phyloP scores from a whole-genome alignment of 2,888 invertebrate genomes.

The Mythimna loreyi region DNA sequence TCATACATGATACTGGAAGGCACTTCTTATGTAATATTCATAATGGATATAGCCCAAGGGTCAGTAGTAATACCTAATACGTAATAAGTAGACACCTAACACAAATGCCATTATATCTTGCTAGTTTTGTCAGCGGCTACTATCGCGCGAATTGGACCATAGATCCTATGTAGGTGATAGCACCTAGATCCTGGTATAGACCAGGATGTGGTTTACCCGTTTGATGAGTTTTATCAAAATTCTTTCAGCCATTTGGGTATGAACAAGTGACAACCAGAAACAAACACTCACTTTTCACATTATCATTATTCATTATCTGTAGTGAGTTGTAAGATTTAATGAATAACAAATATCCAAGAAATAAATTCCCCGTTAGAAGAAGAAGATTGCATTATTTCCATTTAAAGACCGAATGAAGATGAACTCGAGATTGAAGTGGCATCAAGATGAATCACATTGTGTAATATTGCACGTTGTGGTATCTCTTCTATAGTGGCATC shows the following conservation, averaged over 20 bases:
- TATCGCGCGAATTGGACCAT: too few relatives aligned
- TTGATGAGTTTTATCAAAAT: too few relatives aligned
- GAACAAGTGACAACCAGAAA: too few relatives aligned
- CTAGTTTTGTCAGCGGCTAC: too few relatives aligned
- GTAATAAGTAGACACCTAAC: neutral
- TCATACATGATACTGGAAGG: constrained; percentile 3
- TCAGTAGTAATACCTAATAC: constrained; percentile 5
- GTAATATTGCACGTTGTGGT: constrained; percentile 60
- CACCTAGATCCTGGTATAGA: too few relatives aligned
- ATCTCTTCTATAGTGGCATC: constrained; percentile 62
- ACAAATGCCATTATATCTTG: constrained; percentile 3
- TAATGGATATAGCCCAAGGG: constrained; percentile 6
- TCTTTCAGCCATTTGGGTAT: too few relatives aligned
- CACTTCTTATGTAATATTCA: constrained; percentile 8
- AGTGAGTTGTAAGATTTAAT: neutral
- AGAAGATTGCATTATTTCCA: constrained; percentile 9
- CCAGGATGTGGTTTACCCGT: too few relatives aligned
- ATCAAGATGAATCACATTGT: constrained; percentile 62
- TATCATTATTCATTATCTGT: too few relatives aligned
- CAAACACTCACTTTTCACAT: too few relatives aligned
- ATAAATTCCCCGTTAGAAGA: neutral
- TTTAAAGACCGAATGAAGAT: constrained; percentile 35
- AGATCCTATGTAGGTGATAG: too few relatives aligned
- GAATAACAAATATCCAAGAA: constrained; percentile 3
- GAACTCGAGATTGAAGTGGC: constrained; percentile 45